Evolutionary conservation across 2,888 invertebrate species (phyloP), one percentile per base, ranked within the genome.

Genomic region (Melinaea marsaeus): DNA sequence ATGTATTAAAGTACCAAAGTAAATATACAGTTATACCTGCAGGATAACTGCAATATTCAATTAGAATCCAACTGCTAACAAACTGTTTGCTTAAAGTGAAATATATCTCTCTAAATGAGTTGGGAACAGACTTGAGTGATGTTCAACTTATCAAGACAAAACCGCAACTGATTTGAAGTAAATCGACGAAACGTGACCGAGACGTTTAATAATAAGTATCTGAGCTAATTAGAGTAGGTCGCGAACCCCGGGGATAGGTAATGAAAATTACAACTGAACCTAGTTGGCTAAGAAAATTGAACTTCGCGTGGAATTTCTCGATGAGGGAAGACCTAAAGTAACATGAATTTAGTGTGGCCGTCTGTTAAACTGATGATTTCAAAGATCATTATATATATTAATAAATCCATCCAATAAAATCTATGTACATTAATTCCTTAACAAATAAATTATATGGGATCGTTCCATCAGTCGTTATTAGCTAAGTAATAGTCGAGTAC

Each of bases 151-250:
- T 79, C 83, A 77, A 82, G 83, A 84, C 84, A 83, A 87, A 84
- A 86, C 80, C 84, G 78, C 83, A 79, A 80, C 79, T 79, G 79
- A 81, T 85, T 87, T 79, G 81, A 85, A 80, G 83, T 86, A 90
- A 90, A 90, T 88, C 84, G 88, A 79, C 74, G 74, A 84, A 77
- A 89, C 90, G 89, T 90, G 90, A 89, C 85, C 77, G 75, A 76
- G 79, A 81, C 81, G 83, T 89, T 89, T 88, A 86, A 89, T 90
- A 84, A 89, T 88, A 88, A 90, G 84, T 83, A 88, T 88, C 86
- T 81, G 80, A 82, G 85, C 82, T 89, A 90, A 90, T 90, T 90
- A 90, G 86, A 89, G 81, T 87, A 85, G 88, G 86, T 87, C 85
- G 85, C 83, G 85, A 88, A 86, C 86, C 86, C 79, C 74, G 79